phyloP scores from a whole-genome alignment of 2,797 vertebrate species.

The Schizopygopsis pylzovi region DNA sequence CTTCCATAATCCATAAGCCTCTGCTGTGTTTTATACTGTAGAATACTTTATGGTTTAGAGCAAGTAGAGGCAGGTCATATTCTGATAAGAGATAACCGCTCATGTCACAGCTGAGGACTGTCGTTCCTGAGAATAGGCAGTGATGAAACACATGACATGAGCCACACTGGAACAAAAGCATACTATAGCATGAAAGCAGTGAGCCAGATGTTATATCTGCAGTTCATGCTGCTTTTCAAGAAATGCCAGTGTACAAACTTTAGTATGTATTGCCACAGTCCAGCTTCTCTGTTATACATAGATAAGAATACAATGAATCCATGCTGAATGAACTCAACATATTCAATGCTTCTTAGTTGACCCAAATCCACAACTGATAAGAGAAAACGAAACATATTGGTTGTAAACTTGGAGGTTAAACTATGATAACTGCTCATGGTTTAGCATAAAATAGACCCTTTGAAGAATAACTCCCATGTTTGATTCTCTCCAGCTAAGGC shows the following conservation, averaged over 20 bases:
- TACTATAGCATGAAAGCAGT: not conserved
- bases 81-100: not conserved
- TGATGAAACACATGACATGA: not conserved
- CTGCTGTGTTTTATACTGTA: not conserved
- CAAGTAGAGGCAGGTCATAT: not conserved
- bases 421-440: not conserved
- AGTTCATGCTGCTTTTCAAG: not conserved
- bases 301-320: not conserved
- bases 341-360: not conserved
- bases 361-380: not conserved
- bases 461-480: slow-evolving; percentile 13
- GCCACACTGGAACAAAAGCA: not conserved
- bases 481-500: slow-evolving; percentile 80
- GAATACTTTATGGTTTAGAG: not conserved
- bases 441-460: not conserved
- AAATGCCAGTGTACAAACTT: not conserved
- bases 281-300: not conserved
- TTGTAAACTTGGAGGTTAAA: not conserved
- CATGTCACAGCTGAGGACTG: not conserved
- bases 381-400: not conserved
- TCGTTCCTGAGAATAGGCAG: not conserved
- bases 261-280: not conserved
- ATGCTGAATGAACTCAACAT: not conserved
- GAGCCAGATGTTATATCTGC: slow-evolving; percentile 11
- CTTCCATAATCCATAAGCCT: not conserved